phyloP scores from a whole-genome alignment of 2,797 vertebrate genomes.

The Miichthys miiuy region DNA sequence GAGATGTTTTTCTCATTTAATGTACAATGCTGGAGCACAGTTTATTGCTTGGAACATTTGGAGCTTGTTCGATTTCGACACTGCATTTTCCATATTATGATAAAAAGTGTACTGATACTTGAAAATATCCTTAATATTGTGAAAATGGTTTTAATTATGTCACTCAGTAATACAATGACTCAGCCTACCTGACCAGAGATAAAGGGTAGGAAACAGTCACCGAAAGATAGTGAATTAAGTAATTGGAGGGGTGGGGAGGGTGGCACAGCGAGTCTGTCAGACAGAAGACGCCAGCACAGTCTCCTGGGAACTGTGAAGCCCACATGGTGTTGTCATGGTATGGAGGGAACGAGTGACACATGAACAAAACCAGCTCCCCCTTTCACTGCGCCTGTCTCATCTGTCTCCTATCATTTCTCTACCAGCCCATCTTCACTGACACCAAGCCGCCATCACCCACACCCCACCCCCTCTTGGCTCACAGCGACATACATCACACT shows the following conservation, averaged over 20 bases:
- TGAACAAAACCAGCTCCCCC: conserved; percentile 73
- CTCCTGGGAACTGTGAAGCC: conserved; percentile 72
- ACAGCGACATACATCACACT: conserved; percentile 76
- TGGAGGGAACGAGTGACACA: conserved; percentile 75
- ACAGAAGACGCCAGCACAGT: conserved; percentile 71
- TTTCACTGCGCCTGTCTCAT: conserved; percentile 70
- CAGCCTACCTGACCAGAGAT: background rate
- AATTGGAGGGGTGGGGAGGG: conserved; percentile 24
- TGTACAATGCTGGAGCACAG: background rate
- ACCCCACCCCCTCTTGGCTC: conserved; percentile 27
- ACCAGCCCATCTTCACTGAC: conserved; percentile 70
- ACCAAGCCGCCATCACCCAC: conserved; percentile 1
- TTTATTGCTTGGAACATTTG: background rate
- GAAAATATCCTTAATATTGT: conserved; percentile 4
- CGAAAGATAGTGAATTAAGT: conserved; percentile 52
- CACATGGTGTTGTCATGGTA: conserved; percentile 83
- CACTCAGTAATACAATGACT: background rate
- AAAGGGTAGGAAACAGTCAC: conserved; percentile 18
- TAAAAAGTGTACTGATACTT: background rate
- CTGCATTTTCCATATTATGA: background rate
- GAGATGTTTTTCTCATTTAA: background rate
- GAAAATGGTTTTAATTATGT: background rate
- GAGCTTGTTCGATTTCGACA: background rate
- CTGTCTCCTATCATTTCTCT: conserved; percentile 75
- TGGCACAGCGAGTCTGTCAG: conserved; percentile 58